Evolutionary conservation across 2,797 vertebrate genomes (phyloP), one percentile per base, ranked within the genome.

Genomic region (Esox masquinongy): DNA sequence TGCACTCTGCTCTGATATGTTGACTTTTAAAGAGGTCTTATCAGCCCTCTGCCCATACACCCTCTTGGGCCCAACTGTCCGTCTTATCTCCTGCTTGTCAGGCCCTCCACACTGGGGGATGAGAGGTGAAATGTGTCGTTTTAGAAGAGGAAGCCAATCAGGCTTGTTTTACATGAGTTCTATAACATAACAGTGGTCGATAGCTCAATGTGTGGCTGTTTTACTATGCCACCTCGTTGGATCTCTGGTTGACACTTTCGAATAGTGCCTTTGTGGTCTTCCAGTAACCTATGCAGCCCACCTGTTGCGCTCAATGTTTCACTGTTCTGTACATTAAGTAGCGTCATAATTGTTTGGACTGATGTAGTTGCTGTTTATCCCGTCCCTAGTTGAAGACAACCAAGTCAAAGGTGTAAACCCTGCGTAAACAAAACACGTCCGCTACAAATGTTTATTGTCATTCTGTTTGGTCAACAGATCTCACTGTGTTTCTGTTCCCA

Each of bases 41-140:
- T 87, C 84, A 61, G 22, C 70, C 74, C 77, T 61, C 73, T 73
- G 77, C 79, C 85, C 70, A 50, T 39, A 77, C 67, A 49, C 70
- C 80, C 73, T 34, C 68, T 80, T 74, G 75, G 43, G 26, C 79
- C 81, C 82, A 89, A 80, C 82, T 70, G 82, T 83, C 73, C 59
- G 34, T 70, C 84, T 88, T 89, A 89, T 90, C 88, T 83, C 74
- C 24, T 71, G 49, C 26, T 16, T 82, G 79, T 89, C 86, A 86
- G 82, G 74, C 81, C 74, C 76, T 80, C 49, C 50, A 72, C 53
- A 77, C 43, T 74, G 63, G 74, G 51, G n/a, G 71, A 77, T 61
- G 71, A 83, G 29, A 77, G 76, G 72, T 63, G 63, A 74, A 74
- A 78, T 75, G 1, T 39, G 26, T 14, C 8, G 71, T 50, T 16